Base-by-base conservation (phyloP, 2,113 vertebrate genomes). In the Oreotrochilus melanogaster region DNA sequence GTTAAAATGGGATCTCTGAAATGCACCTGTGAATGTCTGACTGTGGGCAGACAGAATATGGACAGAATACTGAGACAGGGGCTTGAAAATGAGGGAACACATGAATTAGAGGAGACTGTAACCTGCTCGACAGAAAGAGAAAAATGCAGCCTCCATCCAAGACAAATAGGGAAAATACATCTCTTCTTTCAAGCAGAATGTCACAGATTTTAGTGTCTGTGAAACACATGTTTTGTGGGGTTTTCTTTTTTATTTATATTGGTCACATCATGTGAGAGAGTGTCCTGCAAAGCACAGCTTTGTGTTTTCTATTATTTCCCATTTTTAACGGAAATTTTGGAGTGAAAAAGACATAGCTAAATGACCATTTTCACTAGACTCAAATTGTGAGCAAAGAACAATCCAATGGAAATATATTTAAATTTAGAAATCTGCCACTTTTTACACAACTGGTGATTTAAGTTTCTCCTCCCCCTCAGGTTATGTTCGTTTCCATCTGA, bases 401-500 rank as follows among this genome's bases (percentile, higher is more conserved):
- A 43, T 35, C n/a, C 25, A 11, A 14, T 75, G 62, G 57, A 69
- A 78, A 48, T 70, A 6, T 3, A 42, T 65, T 33, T 65, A 33
- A 22, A 33, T 70, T 70, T 4, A 57, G 50, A 47, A 72, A 84
- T 11, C 28, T 60, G 78, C 30, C 48, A 13, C 13, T 75, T 30
- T 17, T 43, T 85, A 19, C 45, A 4, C 50, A 56, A 22, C 54
- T 87, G 25, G 70, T 98, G 64, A 97, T 31, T 71, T 66, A 7
- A 73, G 83, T 57, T 92, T 95, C 91, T 76, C 97, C 86, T 91
- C 94, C 87, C 86, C 57, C 96, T 56, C 96, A 99, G 99, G 98
- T 66, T 99, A 99, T 48, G 98, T 99, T 78, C 98, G 99, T 57
- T 99, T 99, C 96, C 98, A 99, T 95, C 98, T 99, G 94, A 98